Base-by-base conservation (phyloP, 2,797 vertebrate species). In the Pagetopsis macropterus region DNA sequence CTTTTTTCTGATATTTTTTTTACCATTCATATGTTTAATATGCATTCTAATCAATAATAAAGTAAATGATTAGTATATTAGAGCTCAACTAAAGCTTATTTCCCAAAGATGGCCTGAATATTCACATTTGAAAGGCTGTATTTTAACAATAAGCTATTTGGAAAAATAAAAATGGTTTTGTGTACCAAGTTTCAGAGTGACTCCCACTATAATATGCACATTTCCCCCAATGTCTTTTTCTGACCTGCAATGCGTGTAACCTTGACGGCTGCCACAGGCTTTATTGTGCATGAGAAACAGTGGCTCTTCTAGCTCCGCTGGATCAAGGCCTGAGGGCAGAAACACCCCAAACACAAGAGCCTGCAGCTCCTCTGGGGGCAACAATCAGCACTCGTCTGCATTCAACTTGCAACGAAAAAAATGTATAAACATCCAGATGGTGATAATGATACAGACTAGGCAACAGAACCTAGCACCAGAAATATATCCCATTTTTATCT, bases 311-410 rank as follows among this genome's bases (percentile, higher is more conserved):
- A 59, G 66, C 27, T 15, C 82, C 74, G 75, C 82, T 65, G 82
- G 76, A 83, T 73, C 82, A 21, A 82, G 61, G 73, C 70, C 85
- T 70, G 84, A 74, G 72, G 72, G 74, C 57, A 70, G 27, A 82
- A 69, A 56, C 67, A n/a, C 56, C 65, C 61, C 73, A 50, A 71
- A 76, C 82, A 78, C 60, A 78, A 76, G 76, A 75, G 67, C 78
- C 83, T 70, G 27, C 85, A 27, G 69, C 63, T 72, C 52, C 5
- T 77, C 79, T 78, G 86, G 79, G 86, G 83, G 88, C 58, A 69
- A 49, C 69, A 74, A 0, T 8, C 71, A 72, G 73, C 55, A 13
- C 55, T 37, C 44, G 14, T n/a, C 64, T 50, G 65, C 68, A 52
- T 15, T 46, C 75, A 72, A 63, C 74, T 83, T 79, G 70, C 65